These are phyloP conservation scores for Pollenia griseotomentosa DNA, from an alignment of 2,888 invertebrate genomes.

Conservation along the genomic window DNA sequence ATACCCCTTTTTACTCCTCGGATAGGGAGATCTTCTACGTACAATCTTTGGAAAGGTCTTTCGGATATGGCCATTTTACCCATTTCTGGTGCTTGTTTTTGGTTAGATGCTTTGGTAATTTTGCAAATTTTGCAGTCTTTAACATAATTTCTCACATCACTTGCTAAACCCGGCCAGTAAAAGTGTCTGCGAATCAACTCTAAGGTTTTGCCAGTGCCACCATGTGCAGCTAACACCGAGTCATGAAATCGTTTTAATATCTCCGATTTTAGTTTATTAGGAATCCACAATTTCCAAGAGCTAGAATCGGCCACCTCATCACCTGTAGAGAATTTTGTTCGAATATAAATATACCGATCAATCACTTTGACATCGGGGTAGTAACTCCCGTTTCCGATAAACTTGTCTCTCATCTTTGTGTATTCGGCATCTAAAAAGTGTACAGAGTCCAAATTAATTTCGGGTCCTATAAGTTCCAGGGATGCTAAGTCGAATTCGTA, in stretches of 20 bases:
- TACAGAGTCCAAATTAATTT: not conserved
- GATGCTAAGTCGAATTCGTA: not conserved
- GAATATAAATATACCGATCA: not conserved
- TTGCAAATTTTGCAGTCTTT: not conserved
- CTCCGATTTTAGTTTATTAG: not conserved
- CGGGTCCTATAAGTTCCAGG: not conserved
- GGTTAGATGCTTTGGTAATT: not conserved
- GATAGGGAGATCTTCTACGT: not conserved
- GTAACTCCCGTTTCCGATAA: not conserved
- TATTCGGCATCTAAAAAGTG: conserved; percentile 1
- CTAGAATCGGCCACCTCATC: not conserved
- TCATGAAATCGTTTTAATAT: conserved; percentile 8
- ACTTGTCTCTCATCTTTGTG: not conserved
- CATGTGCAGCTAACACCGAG: not conserved
- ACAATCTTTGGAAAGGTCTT: not conserved
- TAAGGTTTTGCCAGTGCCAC: not conserved
- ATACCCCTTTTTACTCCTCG: not conserved
- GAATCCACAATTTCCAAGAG: conserved; percentile 9
- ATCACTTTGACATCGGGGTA: not conserved
- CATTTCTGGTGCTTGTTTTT: not conserved
- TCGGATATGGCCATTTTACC: not conserved
- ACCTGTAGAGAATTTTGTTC: not conserved
- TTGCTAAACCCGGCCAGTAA: not conserved
- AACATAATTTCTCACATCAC: not conserved
- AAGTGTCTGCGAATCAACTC: not conserved